A percentile compares a stretch with the other conserved stretches of the same genome.
Evolutionary conservation across 2,113 vertebrate species (phyloP).

Genomic region (Oxyura jamaicensis): DNA sequence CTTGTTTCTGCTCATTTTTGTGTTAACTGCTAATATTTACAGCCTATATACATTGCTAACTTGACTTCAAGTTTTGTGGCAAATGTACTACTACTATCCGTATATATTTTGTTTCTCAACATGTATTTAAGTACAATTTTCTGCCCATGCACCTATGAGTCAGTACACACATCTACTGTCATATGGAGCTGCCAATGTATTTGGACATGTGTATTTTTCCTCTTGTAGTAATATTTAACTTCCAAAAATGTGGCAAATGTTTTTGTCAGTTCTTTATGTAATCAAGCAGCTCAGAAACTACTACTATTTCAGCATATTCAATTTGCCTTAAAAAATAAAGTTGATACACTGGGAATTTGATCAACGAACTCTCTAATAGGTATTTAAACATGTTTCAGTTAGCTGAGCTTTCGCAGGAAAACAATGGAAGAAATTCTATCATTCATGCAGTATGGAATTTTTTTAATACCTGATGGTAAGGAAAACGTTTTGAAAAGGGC

Average conservation of each 20-base stretch:
- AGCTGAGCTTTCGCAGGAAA: neutral
- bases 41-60: neutral
- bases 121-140: neutral
- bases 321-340: neutral
- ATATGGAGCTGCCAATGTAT: neutral
- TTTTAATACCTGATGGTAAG: neutral
- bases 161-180: neutral
- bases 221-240: neutral
- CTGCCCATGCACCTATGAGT: neutral
- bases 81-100: neutral
- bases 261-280: neutral
- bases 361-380: neutral
- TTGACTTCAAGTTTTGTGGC: neutral
- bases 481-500: neutral
- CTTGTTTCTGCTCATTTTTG: neutral
- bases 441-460: neutral
- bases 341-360: neutral
- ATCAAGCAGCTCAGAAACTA: neutral
- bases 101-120: neutral
- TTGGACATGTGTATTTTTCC: neutral
- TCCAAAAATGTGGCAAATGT: neutral
- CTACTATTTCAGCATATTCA: neutral
- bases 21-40: neutral
- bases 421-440: neutral
- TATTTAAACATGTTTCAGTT: neutral